Conservation (phyloP, 2,113 vertebrate genomes). For the Apaloderma vittatum region DNA sequence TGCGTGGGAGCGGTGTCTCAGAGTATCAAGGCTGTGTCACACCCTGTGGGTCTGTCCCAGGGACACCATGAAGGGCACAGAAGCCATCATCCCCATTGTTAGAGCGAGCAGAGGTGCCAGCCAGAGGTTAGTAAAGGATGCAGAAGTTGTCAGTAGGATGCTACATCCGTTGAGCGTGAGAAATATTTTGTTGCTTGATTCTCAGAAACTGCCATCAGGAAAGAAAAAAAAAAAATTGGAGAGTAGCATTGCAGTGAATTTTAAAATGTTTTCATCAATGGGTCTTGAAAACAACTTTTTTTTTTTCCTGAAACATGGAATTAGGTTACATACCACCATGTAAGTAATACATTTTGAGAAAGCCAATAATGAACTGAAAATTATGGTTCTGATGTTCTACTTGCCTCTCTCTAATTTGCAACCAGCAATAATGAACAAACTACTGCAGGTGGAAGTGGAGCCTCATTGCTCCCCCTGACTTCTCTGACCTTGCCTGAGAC, state of each 20-base stretch:
- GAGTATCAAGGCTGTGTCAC: too few relatives aligned
- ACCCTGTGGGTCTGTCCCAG: neutral
- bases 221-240: neutral
- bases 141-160: neutral
- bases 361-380: neutral
- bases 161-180: fast-evolving
- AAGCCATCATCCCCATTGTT: fast-evolving
- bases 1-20: fast-evolving
- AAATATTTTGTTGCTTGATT: neutral
- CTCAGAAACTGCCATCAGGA: neutral
- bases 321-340: neutral
- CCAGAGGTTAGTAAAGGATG: neutral
- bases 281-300: neutral
- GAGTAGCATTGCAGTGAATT: neutral
- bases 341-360: neutral
- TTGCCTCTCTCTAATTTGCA: neutral
- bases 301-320: neutral
- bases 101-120: neutral
- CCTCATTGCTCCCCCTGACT: neutral
- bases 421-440: neutral
- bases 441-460: neutral
- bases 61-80: fast-evolving
- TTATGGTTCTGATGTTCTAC: neutral
- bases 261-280: neutral
- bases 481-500: neutral